Base-by-base conservation (phyloP, 2,888 invertebrate genomes). In the Temnothorax unifasciatus region DNA sequence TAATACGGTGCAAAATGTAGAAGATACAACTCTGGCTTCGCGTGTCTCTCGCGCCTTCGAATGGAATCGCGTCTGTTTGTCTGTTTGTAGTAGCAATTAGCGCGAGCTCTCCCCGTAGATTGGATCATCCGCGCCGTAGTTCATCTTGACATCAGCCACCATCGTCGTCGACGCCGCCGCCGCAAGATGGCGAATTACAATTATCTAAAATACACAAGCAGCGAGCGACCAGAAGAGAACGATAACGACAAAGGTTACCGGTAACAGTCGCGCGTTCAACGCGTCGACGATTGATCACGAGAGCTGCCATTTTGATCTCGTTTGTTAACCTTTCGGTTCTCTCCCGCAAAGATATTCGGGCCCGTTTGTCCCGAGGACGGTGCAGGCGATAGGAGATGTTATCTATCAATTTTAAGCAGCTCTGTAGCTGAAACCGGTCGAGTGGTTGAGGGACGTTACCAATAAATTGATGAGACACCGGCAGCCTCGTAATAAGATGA, bases 391-490 rank as follows among this genome's bases (percentile, higher is more conserved):
- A 88, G 84, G 89, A 90, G 89, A 91, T 91, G 88, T 89, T 91
- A 90, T 90, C 90, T 87, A 92, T 91, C 89, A 90, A 92, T 91
- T 92, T 91, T 85, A 87, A 89, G 87, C 83, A 82, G 85, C 83
- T 82, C 92, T 93, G 92, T 87, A 86, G 82, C 82, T 93, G 93
- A 93, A 93, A 90, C 89, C 87, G 84, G 89, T 90, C 88, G 87
- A 93, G 93, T 92, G 90, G 87, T 89, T 86, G 89, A 89, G 87
- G 86, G 85, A 87, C 85, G 90, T 90, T 90, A 83, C 90, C 90
- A 90, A 92, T 93, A 92, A 93, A 93, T 93, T 92, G 91, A 93
- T 89, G 92, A 88, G 91, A 89, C 90, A 88, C 88, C 76, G 86
- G 84, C 85, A 63, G 87, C 85, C 88, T 85, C 88, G 90, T 91